Conservation (phyloP, 2,888 invertebrate genomes). For the Callyntrura sp. region DNA sequence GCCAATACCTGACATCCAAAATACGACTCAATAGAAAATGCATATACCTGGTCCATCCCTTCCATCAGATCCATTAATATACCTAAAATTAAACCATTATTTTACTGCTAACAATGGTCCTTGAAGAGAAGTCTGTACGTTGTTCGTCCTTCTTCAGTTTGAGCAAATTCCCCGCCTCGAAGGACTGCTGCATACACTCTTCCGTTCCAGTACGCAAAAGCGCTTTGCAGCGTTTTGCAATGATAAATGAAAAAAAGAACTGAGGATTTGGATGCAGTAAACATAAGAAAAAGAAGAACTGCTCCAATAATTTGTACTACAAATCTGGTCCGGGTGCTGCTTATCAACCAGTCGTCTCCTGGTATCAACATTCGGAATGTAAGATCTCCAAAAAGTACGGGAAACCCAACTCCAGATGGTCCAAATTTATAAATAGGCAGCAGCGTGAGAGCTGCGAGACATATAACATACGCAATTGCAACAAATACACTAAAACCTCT, state of each 20-base stretch:
- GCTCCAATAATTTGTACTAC: constrained; percentile 47
- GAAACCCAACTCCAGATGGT: constrained; percentile 45
- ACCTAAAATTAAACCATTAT: no score
- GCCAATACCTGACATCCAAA: constrained; percentile 67
- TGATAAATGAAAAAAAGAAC: constrained; percentile 75
- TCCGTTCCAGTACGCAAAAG: constrained; percentile 80
- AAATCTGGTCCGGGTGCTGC: neutral
- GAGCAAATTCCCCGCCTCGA: constrained; percentile 66
- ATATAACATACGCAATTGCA: constrained; percentile 19
- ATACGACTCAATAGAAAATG: constrained; percentile 65
- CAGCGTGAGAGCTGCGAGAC: constrained; percentile 14
- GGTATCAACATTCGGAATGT: constrained; percentile 65
- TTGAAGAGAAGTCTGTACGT: constrained; percentile 71
- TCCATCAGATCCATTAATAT: constrained; percentile 69
- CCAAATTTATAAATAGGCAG: constrained; percentile 53
- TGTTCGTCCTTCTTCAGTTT: constrained; percentile 66
- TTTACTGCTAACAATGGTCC: constrained; percentile 73
- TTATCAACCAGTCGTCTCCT: neutral
- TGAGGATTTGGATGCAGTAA: constrained; percentile 64
- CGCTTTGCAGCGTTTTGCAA: constrained; percentile 71
- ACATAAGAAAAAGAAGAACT: constrained; percentile 52
- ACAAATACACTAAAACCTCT: constrained; percentile 27
- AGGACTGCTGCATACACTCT: constrained; percentile 72
- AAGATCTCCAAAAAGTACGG: constrained; percentile 67
- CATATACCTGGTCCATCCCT: constrained; percentile 66